Percentiles rank a stretch among this genome's conserved stretches.
Evolutionary conservation across 2,113 vertebrate species (phyloP).

Genomic region (Nicator chloris): DNA sequence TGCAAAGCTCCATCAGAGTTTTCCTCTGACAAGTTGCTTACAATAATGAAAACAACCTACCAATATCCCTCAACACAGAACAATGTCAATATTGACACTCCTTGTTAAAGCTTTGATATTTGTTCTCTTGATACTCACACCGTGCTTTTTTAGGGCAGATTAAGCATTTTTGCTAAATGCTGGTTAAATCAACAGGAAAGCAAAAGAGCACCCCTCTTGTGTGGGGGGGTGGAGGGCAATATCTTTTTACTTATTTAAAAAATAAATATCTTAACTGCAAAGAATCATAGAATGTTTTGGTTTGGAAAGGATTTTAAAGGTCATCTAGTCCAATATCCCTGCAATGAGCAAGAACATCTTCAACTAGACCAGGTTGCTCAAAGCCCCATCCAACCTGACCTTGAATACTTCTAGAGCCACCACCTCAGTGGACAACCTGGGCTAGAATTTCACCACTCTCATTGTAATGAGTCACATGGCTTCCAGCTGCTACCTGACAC

Average conservation of each 20-base stretch:
- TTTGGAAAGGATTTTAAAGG: neutral
- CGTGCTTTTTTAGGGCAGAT: constrained; percentile 16
- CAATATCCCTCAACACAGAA: constrained; percentile 50
- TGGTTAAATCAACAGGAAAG: constrained; percentile 5
- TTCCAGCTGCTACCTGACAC: neutral
- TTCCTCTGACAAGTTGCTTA: constrained; percentile 63
- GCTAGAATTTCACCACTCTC: neutral
- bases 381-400: neutral
- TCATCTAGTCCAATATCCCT: neutral
- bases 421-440: neutral
- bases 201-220: neutral
- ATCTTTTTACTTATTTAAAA: neutral
- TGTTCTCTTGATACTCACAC: constrained; percentile 47
- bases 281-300: neutral
- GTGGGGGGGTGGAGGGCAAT: rapidly evolving
- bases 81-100: constrained; percentile 58
- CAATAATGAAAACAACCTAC: constrained; percentile 63
- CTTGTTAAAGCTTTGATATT: constrained; percentile 56
- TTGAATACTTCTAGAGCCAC: neutral
- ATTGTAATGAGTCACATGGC: neutral
- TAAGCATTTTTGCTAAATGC: constrained; percentile 41
- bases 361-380: neutral
- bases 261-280: neutral
- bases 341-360: neutral
- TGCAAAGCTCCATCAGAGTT: constrained; percentile 51